These are phyloP conservation scores for Oryzias curvinotus DNA, from an alignment of 2,113 vertebrate genomes.

Conservation along the genomic window DNA sequence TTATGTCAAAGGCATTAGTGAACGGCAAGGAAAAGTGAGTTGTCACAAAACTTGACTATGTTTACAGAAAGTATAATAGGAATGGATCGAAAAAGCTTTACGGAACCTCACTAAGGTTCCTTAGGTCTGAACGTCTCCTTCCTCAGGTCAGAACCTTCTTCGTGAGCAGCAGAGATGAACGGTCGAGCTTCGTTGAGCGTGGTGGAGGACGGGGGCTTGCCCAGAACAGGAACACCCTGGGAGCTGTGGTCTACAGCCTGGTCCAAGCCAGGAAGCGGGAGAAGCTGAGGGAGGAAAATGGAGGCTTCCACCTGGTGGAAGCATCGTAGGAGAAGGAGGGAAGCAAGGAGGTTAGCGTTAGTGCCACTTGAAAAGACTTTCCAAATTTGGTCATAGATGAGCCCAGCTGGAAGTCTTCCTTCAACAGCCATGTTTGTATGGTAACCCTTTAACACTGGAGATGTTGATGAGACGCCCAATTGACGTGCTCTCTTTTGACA, in stretches of 20 bases:
- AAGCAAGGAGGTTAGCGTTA: neutral
- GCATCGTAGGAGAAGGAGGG: constrained; percentile 23
- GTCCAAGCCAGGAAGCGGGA: constrained; percentile 90
- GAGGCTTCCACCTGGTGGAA: constrained; percentile 63
- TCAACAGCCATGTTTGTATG: too few relatives aligned
- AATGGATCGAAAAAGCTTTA: too few relatives aligned
- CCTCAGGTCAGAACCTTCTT: constrained; percentile 81
- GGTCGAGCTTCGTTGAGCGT: constrained; percentile 74
- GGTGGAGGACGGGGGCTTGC: constrained; percentile 80
- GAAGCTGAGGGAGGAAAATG: constrained; percentile 84
- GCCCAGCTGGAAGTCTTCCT: too few relatives aligned
- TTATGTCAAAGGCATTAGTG: constrained; percentile 90
- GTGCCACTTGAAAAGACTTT: neutral
- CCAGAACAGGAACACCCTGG: constrained; percentile 85
- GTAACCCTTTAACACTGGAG: too few relatives aligned
- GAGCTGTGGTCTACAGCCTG: constrained; percentile 87
- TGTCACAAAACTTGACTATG: too few relatives aligned
- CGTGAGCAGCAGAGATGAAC: constrained; percentile 80
- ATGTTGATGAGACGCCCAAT: too few relatives aligned
- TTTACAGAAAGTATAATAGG: too few relatives aligned
- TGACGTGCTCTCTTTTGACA: too few relatives aligned
- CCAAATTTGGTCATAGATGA: neutral
- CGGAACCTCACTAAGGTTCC: too few relatives aligned
- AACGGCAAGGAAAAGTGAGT: constrained; percentile 86
- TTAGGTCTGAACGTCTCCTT: neutral